Base-by-base conservation (phyloP, 2,888 invertebrate species). In the Spisula subtruncata region DNA sequence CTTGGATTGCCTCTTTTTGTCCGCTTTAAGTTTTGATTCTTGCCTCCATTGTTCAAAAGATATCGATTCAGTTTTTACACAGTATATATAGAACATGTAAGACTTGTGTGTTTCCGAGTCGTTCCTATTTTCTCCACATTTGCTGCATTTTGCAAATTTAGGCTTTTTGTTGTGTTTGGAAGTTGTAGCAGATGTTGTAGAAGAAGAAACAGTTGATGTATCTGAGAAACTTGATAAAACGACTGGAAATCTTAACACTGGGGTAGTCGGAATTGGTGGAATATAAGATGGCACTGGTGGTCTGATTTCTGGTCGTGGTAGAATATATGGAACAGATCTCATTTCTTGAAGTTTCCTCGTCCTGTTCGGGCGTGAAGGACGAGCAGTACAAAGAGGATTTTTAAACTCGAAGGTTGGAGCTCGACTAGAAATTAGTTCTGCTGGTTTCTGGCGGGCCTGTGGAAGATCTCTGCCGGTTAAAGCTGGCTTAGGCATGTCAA, bases 81-180 rank as follows among this genome's bases (percentile, higher is more conserved):
- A 85, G 48, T 25, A 85, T 41, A 85, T 85, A 16, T 85, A 41
- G 16, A 85, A 85, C 71, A 85, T 85, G 75, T 48, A 85, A 2
- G 75, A 48, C 48, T 85, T 71, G 32, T 85, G 85, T 8, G 71
- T 85, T 20, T 20, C 12, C 12, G 46, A 85, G 29, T 85, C 32
- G 71, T 85, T 85, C 32, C 85, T 16, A 75, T 85, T 85, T n/a
- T 75, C 46, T 75, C 85, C 85, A 85, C 85, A 85, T 85, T 85
- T 85, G 75, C 85, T 46, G 85, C 85, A 85, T 75, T 85, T 85
- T 12, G 75, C 29, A 71, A 46, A 85, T 75, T 32, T 18, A 20
- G 85, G 85, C 16, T 71, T 85, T n/a, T 35, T 75, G 75, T 85
- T 75, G 2, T 41, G 25, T 85, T 75, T 35, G 12, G 75, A 8